Conservation (phyloP, 1,140 invertebrate genomes). For the Trichoplusia ni region DNA sequence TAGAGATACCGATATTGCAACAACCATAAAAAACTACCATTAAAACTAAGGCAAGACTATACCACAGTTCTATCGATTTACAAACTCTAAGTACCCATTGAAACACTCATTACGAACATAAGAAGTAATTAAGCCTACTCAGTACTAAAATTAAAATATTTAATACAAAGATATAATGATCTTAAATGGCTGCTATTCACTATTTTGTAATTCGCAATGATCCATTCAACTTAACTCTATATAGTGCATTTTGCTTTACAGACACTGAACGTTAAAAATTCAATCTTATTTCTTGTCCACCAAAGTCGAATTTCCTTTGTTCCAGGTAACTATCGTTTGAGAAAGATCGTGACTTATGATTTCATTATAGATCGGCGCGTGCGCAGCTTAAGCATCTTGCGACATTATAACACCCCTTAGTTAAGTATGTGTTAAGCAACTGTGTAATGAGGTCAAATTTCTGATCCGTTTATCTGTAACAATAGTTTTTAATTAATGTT, state of each 20-base stretch:
- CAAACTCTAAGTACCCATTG: not conserved
- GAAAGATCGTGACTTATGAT: constrained; percentile 68
- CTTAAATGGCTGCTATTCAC: constrained; percentile 12
- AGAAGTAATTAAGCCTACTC: not conserved
- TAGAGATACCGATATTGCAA: too few species aligned
- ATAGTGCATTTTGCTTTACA: not conserved
- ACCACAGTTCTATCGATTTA: too few species aligned
- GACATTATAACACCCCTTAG: constrained; percentile 45
- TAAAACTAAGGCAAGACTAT: too few species aligned
- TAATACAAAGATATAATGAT: constrained; percentile 12
- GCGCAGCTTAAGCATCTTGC: constrained; percentile 48
- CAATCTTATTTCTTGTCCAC: not conserved
- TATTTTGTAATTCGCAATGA: constrained; percentile 28
- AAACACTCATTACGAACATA: not conserved
- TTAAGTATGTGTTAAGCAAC: constrained; percentile 19
- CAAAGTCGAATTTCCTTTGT: constrained; percentile 15
- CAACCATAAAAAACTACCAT: too few species aligned
- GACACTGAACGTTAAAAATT: not conserved
- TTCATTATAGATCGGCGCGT: constrained; percentile 61
- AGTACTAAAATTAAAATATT: constrained; percentile 1
- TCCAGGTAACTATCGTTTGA: constrained; percentile 33
- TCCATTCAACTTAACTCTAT: constrained; percentile 11
- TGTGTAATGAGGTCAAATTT: constrained; percentile 11
- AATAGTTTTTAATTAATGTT: constrained; percentile 13
- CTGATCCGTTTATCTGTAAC: not conserved